Base-by-base conservation (phyloP, 1,140 invertebrate genomes). In the Camponotus pennsylvanicus region DNA sequence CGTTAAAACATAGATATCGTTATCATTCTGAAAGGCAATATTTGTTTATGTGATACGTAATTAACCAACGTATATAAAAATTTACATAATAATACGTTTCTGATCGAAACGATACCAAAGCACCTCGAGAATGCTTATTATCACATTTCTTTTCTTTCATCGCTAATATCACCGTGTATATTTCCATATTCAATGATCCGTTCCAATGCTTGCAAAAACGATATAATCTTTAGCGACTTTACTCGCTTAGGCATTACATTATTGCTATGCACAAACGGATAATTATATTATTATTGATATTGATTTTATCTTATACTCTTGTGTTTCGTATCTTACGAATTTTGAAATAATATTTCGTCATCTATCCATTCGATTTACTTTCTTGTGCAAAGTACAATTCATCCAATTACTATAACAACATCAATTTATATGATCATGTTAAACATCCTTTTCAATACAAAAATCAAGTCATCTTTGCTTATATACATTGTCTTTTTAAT, bases 141-240 rank as follows among this genome's bases (percentile, higher is more conserved):
- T 83, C 79, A 75, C 79, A 83, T 83, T 75, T 75, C 69, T 73
- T 83, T 83, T 83, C 79, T 83, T 61, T 83, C 40, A 27, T 61
- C 21, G 27, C 15, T 34, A 45, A 59, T 71, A 5, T 13, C 21
- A 40, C 15, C 3, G 4, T 7, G 2, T 11, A 27, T 32, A 87
- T 88, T 88, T 86, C n/a, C 69, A 86, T 88, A 18, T 57, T 80
- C 71, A 80, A 88, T 75, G 61, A 86, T 37, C 15, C 45, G 52
- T 77, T 77, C 37, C 18, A 13, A 49, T 27, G n/a, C 6, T 32
- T 15, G 32, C 4, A 75, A 73, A 73, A 75, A 82, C 27, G n/a
- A 49, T 34, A 59, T 75, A 82, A 82, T 21, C 37, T 42, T 71
- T 71, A 80, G 15, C 3, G 11, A 52, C 49, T 52, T 6, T 42